phyloP scores from a whole-genome alignment of 35 echinoderm and acorn worm species.

The Heliocidaris erythrogramma region DNA sequence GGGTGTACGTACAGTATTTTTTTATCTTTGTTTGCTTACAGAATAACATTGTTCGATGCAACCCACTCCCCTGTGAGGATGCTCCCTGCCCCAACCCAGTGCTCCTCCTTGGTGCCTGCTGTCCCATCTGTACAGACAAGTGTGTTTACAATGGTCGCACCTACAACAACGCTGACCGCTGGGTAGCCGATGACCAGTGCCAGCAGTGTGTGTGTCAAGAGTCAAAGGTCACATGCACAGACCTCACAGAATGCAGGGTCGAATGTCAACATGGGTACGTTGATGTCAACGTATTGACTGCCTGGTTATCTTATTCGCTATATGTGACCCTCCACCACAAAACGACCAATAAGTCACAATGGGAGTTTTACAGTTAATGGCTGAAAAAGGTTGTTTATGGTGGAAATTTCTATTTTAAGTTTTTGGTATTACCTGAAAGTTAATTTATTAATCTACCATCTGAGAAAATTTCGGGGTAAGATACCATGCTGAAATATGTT shows the following conservation, averaged over 20 bases:
- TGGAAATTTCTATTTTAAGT: too few relatives aligned
- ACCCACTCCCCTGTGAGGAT: constrained; percentile 71
- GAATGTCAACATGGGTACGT: constrained; percentile 80
- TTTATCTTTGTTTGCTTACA: constrained; percentile 38
- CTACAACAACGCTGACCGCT: constrained; percentile 73
- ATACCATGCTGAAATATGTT: too few relatives aligned
- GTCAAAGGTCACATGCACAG: constrained; percentile 64
- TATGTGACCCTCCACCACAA: too few relatives aligned
- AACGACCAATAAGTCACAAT: too few relatives aligned
- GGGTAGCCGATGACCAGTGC: constrained; percentile 88
- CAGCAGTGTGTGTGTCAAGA: constrained; percentile 81
- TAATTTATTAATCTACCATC: too few relatives aligned
- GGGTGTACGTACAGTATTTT: too few relatives aligned
- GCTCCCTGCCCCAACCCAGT: constrained; percentile 79
- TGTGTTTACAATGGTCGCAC: constrained; percentile 81
- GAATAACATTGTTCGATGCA: constrained; percentile 88
- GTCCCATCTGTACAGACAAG: constrained; percentile 85
- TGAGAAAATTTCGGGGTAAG: too few relatives aligned
- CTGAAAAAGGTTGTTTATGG: too few relatives aligned
- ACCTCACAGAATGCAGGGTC: constrained; percentile 45
- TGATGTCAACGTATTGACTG: too few relatives aligned
- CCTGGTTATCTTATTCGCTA: background rate
- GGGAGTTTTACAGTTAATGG: too few relatives aligned
- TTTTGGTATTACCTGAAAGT: too few relatives aligned
- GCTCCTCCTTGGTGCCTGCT: constrained; percentile 83